A percentile compares a stretch with the other conserved stretches of the same genome.
Evolutionary conservation across 2,888 invertebrate species (phyloP).

Genomic region (Dasysyrphus albostriatus): DNA sequence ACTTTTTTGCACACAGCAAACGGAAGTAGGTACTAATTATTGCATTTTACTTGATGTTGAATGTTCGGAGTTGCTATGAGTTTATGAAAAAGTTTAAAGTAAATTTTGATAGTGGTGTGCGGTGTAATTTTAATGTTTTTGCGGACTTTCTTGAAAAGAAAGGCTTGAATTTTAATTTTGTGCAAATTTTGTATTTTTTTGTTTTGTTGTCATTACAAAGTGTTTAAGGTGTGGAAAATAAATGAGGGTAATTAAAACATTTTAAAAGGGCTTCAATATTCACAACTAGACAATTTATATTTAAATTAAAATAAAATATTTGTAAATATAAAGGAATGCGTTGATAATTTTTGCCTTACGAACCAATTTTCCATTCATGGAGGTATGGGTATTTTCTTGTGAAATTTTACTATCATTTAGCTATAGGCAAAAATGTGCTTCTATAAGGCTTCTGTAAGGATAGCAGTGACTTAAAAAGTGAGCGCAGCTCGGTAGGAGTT

Average conservation of each 20-base stretch:
- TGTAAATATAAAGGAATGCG: too few relatives aligned
- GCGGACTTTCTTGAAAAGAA: not conserved
- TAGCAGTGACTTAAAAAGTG: too few relatives aligned
- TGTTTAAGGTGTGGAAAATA: not conserved
- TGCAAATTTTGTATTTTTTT: not conserved
- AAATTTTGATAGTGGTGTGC: not conserved
- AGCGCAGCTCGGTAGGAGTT: too few relatives aligned
- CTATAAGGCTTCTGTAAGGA: too few relatives aligned
- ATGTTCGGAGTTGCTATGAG: not conserved
- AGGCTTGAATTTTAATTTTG: constrained; percentile 17
- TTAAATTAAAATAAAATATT: not conserved
- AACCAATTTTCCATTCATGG: too few relatives aligned
- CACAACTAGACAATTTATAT: not conserved
- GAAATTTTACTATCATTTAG: too few relatives aligned
- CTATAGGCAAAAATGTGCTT: too few relatives aligned
- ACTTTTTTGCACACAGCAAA: not conserved
- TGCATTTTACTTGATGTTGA: constrained; percentile 19
- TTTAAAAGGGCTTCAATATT: not conserved
- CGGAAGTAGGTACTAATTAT: constrained; percentile 20
- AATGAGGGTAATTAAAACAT: not conserved
- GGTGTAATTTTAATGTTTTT: not conserved
- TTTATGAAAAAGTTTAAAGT: constrained; percentile 1
- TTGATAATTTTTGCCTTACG: too few relatives aligned
- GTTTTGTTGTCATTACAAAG: not conserved
- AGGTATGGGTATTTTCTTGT: too few relatives aligned